Evolutionary conservation across 23 tunicate genomes (phyloP).

Genomic region (Styela clava): DNA sequence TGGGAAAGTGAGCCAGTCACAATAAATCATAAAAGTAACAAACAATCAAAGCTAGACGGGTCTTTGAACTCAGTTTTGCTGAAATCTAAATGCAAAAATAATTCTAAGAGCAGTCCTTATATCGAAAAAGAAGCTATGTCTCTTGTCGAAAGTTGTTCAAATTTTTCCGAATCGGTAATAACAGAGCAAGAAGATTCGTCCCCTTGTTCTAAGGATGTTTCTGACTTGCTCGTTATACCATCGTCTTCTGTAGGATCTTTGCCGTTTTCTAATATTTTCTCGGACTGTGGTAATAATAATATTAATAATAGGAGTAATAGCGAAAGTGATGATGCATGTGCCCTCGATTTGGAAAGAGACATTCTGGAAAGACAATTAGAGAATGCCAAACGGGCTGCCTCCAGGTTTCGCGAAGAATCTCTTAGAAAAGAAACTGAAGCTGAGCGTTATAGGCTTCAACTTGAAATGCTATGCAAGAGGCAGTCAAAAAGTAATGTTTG

Average conservation of each 20-base stretch:
- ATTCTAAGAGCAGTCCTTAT: not conserved
- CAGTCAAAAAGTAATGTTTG: not conserved
- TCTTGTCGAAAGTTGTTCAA: too few relatives aligned
- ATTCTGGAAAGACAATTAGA: not conserved
- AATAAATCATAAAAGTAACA: not conserved
- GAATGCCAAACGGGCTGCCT: not conserved
- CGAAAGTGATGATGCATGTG: conserved; percentile 3
- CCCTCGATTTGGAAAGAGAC: conserved; percentile 6
- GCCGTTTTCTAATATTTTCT: not conserved
- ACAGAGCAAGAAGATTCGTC: not conserved
- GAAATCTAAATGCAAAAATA: not conserved
- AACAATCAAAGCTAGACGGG: not conserved
- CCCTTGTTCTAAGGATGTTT: not conserved
- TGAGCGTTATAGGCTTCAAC: not conserved
- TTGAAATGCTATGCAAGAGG: not conserved
- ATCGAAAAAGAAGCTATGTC: too few relatives aligned
- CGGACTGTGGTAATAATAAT: not conserved
- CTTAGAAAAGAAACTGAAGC: not conserved
- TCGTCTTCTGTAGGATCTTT: not conserved
- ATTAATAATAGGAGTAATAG: not conserved
- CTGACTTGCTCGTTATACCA: not conserved
- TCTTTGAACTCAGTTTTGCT: not conserved
- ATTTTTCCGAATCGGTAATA: not conserved
- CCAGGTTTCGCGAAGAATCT: not conserved
- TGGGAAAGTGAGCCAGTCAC: not conserved